These are phyloP conservation scores for Brachynemurus nebulosus DNA, from an alignment of 2,888 invertebrate species.

Conservation along the genomic window DNA sequence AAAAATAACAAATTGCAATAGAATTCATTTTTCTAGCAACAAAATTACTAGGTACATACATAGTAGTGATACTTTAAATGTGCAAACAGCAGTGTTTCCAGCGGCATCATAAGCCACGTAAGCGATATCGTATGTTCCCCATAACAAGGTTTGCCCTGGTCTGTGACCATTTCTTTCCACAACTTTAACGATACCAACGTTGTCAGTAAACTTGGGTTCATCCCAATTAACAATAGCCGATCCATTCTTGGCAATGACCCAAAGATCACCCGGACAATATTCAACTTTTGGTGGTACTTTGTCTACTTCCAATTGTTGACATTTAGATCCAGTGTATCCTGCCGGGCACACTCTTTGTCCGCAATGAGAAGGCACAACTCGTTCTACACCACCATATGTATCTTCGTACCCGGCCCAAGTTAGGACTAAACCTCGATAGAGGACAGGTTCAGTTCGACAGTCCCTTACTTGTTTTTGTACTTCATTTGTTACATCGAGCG, in stretches of 20 bases:
- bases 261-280: conserved; percentile 85
- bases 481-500: conserved; percentile 81
- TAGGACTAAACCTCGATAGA: conserved; percentile 70
- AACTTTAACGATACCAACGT: conserved; percentile 64
- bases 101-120: conserved; percentile 89
- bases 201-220: conserved; percentile 80
- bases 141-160: conserved; percentile 75
- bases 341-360: conserved; percentile 80
- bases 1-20: conserved; percentile 17
- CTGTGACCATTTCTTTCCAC: conserved; percentile 76
- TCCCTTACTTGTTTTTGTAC: conserved; percentile 89
- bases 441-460: conserved; percentile 81
- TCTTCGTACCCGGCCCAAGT: conserved; percentile 93
- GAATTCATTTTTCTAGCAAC: conserved; percentile 6
- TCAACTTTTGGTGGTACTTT: conserved; percentile 75
- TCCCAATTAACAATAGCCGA: conserved; percentile 86
- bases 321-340: conserved; percentile 74
- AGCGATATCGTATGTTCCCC: conserved; percentile 86
- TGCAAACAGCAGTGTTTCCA: conserved; percentile 82
- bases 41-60: conserved; percentile 57
- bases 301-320: conserved; percentile 70
- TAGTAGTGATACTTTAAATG: conserved; percentile 79
- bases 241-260: conserved; percentile 87
- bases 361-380: conserved; percentile 82
- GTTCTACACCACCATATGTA: conserved; percentile 75